Base-by-base conservation (phyloP, 2,113 vertebrate genomes). In the Aramus guarauna region DNA sequence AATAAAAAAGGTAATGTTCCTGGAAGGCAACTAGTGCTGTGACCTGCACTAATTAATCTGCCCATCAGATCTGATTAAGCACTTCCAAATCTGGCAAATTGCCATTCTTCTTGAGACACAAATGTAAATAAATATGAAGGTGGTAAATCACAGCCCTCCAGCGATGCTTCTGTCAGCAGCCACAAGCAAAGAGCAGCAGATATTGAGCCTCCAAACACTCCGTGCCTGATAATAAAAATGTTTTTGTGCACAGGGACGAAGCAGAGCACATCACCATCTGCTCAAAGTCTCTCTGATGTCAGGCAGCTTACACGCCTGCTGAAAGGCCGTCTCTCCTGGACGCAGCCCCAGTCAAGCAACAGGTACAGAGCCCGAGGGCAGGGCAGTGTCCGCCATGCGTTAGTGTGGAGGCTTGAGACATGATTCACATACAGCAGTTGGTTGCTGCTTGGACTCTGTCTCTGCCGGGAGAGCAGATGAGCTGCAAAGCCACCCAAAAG, bases 21-120 rank as follows among this genome's bases (percentile, higher is more conserved):
- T 94, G 85, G 48, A 94, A 96, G 87, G 84, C 43, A 80, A 34
- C 37, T 79, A 66, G 67, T 62, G 81, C 53, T 91, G 66, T 48
- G 83, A 89, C 81, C 74, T 73, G 80, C 14, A 14, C 48, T 69
- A 88, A 68, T 68, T 90, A 96, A 79, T 63, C 68, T 73, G 72
- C 67, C 76, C 74, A 88, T 96, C 94, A 71, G 41, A 90, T 97
- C 86, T 24, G 64, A 93, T 87, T 86, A 95, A 97, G 95, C 90
- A 86, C 63, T 91, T 96, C 82, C 87, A 89, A 76, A 90, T 41
- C 88, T 96, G 95, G 96, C 96, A 93, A 96, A 96, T 81, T 85
- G 88, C 97, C 95, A 87, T 58, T 82, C 76, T 94, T 88, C 90
- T 88, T 71, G 86, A 92, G 78, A 73, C 78, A 88, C 75, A 90